Conservation (phyloP, 2,888 invertebrate genomes). For the Hydropsyche betteni region DNA sequence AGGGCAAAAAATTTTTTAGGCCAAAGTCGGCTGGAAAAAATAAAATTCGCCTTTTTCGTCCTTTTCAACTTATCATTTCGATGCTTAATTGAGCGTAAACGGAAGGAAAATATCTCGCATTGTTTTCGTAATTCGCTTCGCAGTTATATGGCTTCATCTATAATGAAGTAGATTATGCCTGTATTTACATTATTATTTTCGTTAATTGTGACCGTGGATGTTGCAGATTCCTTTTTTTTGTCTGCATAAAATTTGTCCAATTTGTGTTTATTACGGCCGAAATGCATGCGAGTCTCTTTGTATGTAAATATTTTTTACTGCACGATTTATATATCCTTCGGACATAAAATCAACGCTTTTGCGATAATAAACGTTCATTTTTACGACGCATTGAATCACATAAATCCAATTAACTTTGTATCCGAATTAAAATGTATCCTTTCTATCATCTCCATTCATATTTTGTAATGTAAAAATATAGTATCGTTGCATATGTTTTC, state of each 20-base stretch:
- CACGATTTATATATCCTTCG: conserved; percentile 5
- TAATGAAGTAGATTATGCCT: background rate
- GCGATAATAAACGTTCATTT: conserved; percentile 8
- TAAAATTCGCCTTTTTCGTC: conserved; percentile 1
- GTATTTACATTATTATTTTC: background rate
- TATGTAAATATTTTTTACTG: conserved; percentile 17
- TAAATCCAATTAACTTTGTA: too few species aligned
- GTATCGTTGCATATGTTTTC: too few species aligned
- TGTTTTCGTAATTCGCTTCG: background rate
- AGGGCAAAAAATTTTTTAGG: background rate
- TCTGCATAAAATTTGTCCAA: background rate
- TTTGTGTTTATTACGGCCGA: background rate
- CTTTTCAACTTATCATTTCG: conserved; percentile 25
- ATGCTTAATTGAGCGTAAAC: conserved; percentile 17
- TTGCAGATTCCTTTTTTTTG: too few species aligned
- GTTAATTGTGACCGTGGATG: too few species aligned
- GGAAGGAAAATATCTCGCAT: conserved; percentile 15
- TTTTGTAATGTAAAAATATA: too few species aligned
- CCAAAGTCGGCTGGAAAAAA: background rate
- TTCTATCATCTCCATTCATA: too few species aligned
- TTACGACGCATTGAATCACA: conserved; percentile 4
- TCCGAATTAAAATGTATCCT: too few species aligned
- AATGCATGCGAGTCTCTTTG: background rate
- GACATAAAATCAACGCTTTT: conserved; percentile 21
- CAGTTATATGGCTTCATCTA: too few species aligned